These are phyloP conservation scores for Fratercula arctica DNA, from an alignment of 2,797 vertebrate species.

Conservation along the genomic window DNA sequence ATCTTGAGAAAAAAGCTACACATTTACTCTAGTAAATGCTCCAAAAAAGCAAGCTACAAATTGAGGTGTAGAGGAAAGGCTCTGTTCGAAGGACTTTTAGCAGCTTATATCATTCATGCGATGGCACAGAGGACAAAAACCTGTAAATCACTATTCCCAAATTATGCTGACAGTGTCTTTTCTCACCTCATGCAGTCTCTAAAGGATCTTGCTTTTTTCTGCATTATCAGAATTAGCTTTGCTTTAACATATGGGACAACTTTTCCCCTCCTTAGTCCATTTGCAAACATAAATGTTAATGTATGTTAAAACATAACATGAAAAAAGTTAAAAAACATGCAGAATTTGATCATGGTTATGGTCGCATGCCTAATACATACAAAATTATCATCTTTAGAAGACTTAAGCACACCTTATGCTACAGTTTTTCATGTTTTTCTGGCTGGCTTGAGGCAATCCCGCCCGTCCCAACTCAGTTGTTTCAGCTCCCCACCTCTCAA, in stretches of 20 bases:
- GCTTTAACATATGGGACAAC: not conserved
- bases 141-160: not conserved
- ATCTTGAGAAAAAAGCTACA: not conserved
- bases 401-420: not conserved
- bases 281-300: not conserved
- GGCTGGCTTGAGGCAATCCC: not conserved
- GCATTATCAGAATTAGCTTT: not conserved
- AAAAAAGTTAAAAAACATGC: not conserved
- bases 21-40: not conserved
- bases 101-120: not conserved
- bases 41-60: not conserved
- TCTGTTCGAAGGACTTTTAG: not conserved
- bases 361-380: rapidly evolving
- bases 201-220: not conserved
- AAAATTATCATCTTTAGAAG: not conserved
- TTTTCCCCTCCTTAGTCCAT: not conserved
- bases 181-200: not conserved
- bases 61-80: not conserved
- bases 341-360: not conserved
- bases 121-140: not conserved
- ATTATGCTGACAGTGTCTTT: not conserved
- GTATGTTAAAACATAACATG: not conserved
- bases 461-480: rapidly evolving
- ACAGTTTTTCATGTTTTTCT: not conserved
- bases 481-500: not conserved